Percentiles rank a stretch among this genome's conserved stretches.
Evolutionary conservation across 2,113 vertebrate species (phyloP).

Genomic region (Climacteris rufus): DNA sequence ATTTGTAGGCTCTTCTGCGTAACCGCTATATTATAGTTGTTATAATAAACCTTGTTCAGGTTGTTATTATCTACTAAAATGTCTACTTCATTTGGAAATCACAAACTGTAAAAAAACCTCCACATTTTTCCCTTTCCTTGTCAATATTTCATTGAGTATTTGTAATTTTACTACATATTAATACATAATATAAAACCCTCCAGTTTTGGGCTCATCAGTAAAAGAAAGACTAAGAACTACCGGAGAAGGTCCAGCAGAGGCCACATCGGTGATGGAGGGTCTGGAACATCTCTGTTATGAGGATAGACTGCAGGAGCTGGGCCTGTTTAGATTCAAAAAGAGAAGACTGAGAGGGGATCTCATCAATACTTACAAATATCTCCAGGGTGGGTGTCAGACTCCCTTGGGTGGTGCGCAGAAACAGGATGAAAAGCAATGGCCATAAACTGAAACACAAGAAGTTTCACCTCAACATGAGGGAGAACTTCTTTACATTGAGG

Average conservation of each 20-base stretch:
- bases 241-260: background rate
- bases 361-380: background rate
- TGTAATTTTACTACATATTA: background rate
- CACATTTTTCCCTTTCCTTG: background rate
- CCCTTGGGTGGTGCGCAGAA: fast-evolving
- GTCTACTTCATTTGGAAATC: background rate
- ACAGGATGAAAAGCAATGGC: background rate
- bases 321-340: background rate
- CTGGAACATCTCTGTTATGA: background rate
- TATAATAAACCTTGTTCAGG: background rate
- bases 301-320: background rate
- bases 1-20: background rate
- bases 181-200: background rate
- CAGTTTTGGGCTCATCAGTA: background rate
- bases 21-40: background rate
- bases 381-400: background rate
- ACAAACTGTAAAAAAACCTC: background rate
- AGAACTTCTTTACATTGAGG: background rate
- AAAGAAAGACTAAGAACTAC: background rate
- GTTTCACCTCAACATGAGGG: background rate
- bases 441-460: background rate
- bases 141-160: background rate
- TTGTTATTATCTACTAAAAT: background rate
- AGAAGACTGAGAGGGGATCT: background rate
- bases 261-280: background rate